A percentile compares a stretch with the other conserved stretches of the same genome.
phyloP scores from a whole-genome alignment of 53 echinoderm and acorn worm genomes.

The Luidia sarsii region DNA sequence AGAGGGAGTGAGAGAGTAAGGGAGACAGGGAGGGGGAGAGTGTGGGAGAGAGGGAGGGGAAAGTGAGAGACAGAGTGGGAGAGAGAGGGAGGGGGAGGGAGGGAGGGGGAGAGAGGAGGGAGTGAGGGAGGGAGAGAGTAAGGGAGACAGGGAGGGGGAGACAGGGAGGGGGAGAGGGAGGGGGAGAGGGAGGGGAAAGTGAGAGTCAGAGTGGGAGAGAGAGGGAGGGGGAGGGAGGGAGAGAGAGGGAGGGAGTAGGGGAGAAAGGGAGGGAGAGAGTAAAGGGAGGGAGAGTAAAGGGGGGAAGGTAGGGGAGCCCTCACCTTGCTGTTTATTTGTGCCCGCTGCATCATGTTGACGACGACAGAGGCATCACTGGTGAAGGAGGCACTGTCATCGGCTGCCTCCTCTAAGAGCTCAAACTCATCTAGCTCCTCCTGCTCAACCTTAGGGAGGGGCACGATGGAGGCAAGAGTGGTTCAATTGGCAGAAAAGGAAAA shows the following conservation, averaged over 20 bases:
- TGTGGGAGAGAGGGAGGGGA: background rate
- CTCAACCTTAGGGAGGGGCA: constrained; percentile 67
- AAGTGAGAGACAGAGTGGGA: background rate
- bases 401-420: constrained; percentile 96
- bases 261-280: too few species aligned
- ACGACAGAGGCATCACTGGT: constrained; percentile 92
- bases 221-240: background rate
- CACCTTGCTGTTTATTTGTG: too few species aligned
- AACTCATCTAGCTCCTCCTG: constrained; percentile 93
- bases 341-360: constrained; percentile 77
- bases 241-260: too few species aligned
- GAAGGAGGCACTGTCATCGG: constrained; percentile 94
- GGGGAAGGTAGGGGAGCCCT: too few species aligned
- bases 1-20: background rate
- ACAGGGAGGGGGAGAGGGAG: too few species aligned
- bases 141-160: too few species aligned
- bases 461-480: too few species aligned
- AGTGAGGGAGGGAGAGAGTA: too few species aligned
- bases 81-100: constrained; percentile 1
- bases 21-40: background rate
- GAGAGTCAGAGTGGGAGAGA: too few species aligned
- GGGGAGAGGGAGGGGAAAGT: background rate
- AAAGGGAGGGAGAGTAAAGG: too few species aligned
- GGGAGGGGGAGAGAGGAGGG: background rate
- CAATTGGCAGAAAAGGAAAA: too few species aligned